Conservation (phyloP, 2,113 vertebrate species). For the Recurvirostra avosetta region DNA sequence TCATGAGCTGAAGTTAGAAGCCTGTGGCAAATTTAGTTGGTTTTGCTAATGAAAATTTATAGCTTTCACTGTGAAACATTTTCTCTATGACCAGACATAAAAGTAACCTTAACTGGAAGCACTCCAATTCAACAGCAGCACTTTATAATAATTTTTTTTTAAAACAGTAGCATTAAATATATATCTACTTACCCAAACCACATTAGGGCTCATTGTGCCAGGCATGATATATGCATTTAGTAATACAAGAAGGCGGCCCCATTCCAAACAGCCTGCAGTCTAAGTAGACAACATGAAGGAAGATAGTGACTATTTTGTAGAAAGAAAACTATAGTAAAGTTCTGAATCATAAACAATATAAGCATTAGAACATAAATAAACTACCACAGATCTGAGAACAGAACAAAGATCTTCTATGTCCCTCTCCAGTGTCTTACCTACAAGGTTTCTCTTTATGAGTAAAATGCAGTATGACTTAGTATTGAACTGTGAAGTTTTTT, state of each 20-base stretch:
- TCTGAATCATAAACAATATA: neutral
- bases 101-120: constrained; percentile 8
- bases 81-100: neutral
- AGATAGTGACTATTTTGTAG: neutral
- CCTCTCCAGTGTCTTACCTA: neutral
- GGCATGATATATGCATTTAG: neutral
- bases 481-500: neutral
- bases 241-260: neutral
- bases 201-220: neutral
- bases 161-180: neutral
- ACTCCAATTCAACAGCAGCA: neutral
- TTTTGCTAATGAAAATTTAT: constrained; percentile 20
- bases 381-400: neutral
- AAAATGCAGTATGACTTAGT: neutral
- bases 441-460: neutral
- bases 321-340: neutral
- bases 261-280: neutral
- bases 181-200: neutral
- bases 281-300: neutral
- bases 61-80: neutral
- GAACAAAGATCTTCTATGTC: neutral
- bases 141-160: neutral
- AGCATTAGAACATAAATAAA: neutral
- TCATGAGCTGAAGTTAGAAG: neutral
- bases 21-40: neutral